Evolutionary conservation across 2,113 vertebrate genomes (phyloP), one percentile per base, ranked within the genome.

Genomic region (Todiramphus saurophagus): DNA sequence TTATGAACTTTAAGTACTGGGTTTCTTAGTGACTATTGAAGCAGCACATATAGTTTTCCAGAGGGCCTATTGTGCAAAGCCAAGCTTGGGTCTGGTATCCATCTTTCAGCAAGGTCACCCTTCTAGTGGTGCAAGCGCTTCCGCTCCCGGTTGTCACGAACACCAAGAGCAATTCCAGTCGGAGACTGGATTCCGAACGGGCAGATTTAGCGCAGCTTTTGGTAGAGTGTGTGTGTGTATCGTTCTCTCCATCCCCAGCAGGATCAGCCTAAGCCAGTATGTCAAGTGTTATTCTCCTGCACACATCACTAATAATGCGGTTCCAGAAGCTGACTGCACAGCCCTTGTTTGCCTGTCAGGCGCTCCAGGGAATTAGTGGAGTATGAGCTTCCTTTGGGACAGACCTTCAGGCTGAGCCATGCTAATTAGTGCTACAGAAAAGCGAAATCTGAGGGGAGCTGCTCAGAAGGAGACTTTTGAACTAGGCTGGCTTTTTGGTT

Each of bases 361-460:
- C 2, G 4, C 77, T 69, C 81, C 78, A 74, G 87, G 86, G 93
- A 85, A 51, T 91, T 19, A 39, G 56, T 80, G 43, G 72, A 72
- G 66, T 48, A 69, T 55, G 67, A 95, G 76, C 77, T 92, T 93
- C 93, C 88, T 92, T 41, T 87, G 94, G 91, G 93, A 84, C 60
- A 87, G 91, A 58, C 39, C 95, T 95, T 60, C 72, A 85, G 87
- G 93, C 87, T 69, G 31, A 93, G 51, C 1, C 1, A 1, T 83
- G 81, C 63, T 95, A 89, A 94, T 96, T 96, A 95, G 63, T 25
- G 13, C 70, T 88, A 87, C 74, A 91, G 84, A 83, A 87, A 78
- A 80, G 62, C 15, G 46, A 89, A 69, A 21, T 91, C 91, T 89
- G 69, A 83, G 62, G 81, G 78, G 75, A 96, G 16, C 74, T 59